Base-by-base conservation (phyloP, 2,113 vertebrate genomes). In the Alexandromys fortis region DNA sequence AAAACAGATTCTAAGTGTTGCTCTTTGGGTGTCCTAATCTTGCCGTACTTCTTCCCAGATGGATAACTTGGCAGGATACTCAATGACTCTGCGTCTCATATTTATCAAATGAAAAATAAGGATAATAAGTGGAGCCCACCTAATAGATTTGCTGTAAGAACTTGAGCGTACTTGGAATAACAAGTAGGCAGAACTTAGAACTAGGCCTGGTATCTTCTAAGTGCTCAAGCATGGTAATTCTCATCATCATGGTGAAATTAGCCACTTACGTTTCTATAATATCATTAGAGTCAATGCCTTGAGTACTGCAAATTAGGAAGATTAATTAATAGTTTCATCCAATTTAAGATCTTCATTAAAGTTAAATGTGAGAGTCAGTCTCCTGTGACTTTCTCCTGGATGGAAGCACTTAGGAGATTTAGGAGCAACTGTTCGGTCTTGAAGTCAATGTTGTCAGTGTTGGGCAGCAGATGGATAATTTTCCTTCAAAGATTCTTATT, bases 291-390 rank as follows among this genome's bases (percentile, higher is more conserved):
- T 87, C 21, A 12, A 63, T 94, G 73, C n/a, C 58, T 91, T 79
- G 67, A 97, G 49, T 87, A 95, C 38, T 94, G 33, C 33, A 95
- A 95, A 97, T 97, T 89, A 97, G 88, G 87, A 95, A 91, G 73
- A 97, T 96, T 97, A 97, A 96, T 96, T 96, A 95, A 96, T 95
- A 94, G 90, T 96, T 97, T 93, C 76, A 90, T 95, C 81, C 79
- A 90, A 77, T 95, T 96, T 96, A 96, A 73, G 58, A 89, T 95
- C 82, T 90, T 97, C 75, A 97, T 97, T 97, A 97, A 95, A 97
- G 55, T 90, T 96, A 93, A 96, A 94, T 92, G 75, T 92, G 35
- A 94, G 67, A 97, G 79, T 93, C 81, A 96, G 35, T 79, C 91
- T 97, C 63, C 1, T 78, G 72, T 96, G 85, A 86, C 70, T 96